Conservation (phyloP, 2,888 invertebrate genomes). For the Trachelus iudaicus region DNA sequence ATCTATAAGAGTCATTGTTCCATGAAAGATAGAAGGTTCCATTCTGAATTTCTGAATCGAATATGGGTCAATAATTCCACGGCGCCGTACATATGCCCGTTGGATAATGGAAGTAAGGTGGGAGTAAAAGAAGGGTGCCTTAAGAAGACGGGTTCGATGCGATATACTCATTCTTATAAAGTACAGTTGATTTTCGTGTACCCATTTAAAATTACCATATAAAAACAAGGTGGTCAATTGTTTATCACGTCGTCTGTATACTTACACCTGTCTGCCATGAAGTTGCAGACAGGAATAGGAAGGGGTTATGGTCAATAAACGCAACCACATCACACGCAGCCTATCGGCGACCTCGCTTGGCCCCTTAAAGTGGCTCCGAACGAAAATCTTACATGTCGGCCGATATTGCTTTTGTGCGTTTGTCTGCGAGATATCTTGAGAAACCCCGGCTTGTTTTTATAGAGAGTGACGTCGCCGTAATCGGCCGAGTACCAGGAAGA, state of each 20-base stretch:
- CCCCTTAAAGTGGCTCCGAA: conserved; percentile 59
- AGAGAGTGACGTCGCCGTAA: conserved; percentile 8
- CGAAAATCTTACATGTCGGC: conserved; percentile 61
- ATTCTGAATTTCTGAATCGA: neutral
- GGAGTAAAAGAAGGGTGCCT: neutral
- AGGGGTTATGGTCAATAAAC: conserved; percentile 66
- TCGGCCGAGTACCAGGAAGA: conserved; percentile 17
- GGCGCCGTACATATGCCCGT: neutral
- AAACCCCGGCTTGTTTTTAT: conserved; percentile 24
- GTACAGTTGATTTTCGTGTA: neutral
- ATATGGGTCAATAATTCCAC: neutral
- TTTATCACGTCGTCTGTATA: neutral
- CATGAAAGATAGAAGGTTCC: neutral
- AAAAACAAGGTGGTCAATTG: neutral
- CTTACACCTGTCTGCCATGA: conserved; percentile 23
- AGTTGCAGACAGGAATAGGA: conserved; percentile 53
- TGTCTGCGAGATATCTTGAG: conserved; percentile 39
- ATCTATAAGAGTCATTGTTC: neutral
- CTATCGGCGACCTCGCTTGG: conserved; percentile 61
- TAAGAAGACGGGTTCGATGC: neutral
- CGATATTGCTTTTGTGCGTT: conserved; percentile 53
- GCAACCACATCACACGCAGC: conserved; percentile 63
- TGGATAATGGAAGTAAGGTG: neutral
- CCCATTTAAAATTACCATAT: neutral
- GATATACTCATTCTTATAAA: neutral